phyloP scores from a whole-genome alignment of 2,888 invertebrate genomes.

The Andricus quercusramuli region DNA sequence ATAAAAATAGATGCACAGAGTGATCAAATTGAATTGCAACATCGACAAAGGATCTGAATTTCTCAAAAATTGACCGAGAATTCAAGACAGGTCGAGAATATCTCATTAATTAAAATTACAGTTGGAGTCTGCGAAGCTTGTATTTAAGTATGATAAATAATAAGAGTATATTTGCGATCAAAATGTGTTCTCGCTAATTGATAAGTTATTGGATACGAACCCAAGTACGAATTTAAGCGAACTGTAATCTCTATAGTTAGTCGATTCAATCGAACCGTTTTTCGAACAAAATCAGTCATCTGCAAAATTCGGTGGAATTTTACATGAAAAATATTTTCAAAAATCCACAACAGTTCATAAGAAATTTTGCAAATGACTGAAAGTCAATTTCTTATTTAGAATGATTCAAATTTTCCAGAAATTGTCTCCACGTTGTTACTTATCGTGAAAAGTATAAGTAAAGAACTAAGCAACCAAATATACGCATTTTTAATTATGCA shows the following conservation, averaged over 20 bases:
- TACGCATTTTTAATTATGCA: not conserved
- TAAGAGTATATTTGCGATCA: conserved; percentile 34
- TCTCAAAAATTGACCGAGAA: conserved; percentile 8
- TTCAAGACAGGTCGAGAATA: not conserved
- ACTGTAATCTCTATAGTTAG: conserved; percentile 13
- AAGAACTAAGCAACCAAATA: not conserved
- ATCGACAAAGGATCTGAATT: not conserved
- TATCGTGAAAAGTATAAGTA: not conserved
- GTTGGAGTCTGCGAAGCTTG: conserved; percentile 7
- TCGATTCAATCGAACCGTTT: conserved; percentile 17
- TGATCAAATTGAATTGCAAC: not conserved
- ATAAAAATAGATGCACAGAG: not conserved
- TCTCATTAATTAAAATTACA: conserved; percentile 6
- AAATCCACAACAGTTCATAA: not conserved
- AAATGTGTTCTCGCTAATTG: conserved; percentile 36
- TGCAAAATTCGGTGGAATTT: not conserved
- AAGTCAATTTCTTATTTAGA: not conserved
- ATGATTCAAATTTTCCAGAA: not conserved
- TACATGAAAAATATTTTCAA: not conserved
- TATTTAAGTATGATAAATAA: conserved; percentile 18
- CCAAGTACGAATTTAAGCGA: conserved; percentile 1
- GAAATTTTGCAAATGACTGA: not conserved
- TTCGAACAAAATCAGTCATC: not conserved
- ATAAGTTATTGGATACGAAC: conserved; percentile 31
- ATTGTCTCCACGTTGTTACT: not conserved